Percentiles rank a stretch among this genome's conserved stretches.
Conservation (phyloP, 2,113 vertebrate genomes). For the Daboia siamensis region DNA sequence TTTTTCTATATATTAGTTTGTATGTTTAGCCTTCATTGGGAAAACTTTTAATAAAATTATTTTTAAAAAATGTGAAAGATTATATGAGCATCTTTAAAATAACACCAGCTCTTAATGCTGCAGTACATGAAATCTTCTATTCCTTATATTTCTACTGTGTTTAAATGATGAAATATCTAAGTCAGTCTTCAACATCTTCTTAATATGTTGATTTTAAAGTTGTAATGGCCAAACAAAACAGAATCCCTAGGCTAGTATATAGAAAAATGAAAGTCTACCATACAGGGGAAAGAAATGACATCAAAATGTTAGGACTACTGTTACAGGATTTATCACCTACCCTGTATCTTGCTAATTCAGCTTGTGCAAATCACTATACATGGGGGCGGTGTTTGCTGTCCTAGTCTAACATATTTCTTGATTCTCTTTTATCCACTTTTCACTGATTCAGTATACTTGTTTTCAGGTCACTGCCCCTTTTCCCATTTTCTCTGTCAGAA, state of each 20-base stretch:
- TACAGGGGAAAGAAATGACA: background rate
- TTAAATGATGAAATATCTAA: background rate
- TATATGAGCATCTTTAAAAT: background rate
- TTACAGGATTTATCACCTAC: background rate
- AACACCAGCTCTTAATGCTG: background rate
- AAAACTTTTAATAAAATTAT: background rate
- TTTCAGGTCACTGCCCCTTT: background rate
- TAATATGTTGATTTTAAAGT: background rate
- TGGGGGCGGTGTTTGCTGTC: background rate
- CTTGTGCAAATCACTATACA: background rate
- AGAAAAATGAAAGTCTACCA: background rate
- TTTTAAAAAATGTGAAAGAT: background rate
- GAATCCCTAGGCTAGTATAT: background rate
- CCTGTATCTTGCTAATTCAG: background rate
- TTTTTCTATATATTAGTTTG: background rate
- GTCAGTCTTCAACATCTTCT: too few relatives aligned
- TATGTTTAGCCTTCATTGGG: background rate
- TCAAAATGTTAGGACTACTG: background rate
- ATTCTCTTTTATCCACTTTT: background rate
- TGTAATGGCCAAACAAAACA: background rate
- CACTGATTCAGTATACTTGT: background rate
- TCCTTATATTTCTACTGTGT: background rate
- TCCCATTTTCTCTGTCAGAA: background rate
- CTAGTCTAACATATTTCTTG: background rate
- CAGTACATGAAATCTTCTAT: too few relatives aligned